These are phyloP conservation scores for Orthonychiurus folsomi DNA, from an alignment of 2,888 invertebrate species.

Conservation along the genomic window DNA sequence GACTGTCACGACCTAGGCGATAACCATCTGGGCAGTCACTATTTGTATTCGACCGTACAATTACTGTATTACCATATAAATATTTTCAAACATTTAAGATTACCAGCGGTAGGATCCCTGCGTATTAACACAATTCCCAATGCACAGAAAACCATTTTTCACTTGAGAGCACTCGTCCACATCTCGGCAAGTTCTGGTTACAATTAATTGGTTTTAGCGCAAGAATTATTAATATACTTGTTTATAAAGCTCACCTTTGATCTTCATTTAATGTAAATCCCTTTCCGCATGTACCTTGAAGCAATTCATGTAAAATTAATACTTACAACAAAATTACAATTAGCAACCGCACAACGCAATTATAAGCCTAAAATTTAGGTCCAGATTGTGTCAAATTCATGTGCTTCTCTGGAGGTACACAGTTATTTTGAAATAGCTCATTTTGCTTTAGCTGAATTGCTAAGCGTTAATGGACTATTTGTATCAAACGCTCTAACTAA, in stretches of 20 bases:
- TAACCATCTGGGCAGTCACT: constrained; percentile 68
- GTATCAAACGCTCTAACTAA: no score
- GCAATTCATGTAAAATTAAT: no score
- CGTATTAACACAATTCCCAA: constrained; percentile 72
- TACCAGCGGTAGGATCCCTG: constrained; percentile 64
- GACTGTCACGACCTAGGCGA: constrained; percentile 60
- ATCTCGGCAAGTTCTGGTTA: constrained; percentile 47
- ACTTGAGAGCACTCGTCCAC: constrained; percentile 36
- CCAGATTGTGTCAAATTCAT: no score
- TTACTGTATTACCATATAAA: not conserved
- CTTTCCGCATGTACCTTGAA: constrained; percentile 54
- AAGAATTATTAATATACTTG: constrained; percentile 1
- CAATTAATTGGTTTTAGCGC: no score
- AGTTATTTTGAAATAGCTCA: no score
- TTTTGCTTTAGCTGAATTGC: no score
- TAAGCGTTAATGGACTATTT: no score
- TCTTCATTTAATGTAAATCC: constrained; percentile 70
- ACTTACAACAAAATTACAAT: no score
- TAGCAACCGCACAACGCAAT: no score
- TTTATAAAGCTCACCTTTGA: constrained; percentile 51
- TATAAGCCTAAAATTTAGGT: no score
- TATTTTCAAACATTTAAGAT: not conserved
- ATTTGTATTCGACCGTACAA: no score
- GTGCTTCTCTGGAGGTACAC: no score
- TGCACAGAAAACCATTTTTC: constrained; percentile 45